Base-by-base conservation (phyloP, 2,888 invertebrate genomes). In the Alloscopus bannaensis region DNA sequence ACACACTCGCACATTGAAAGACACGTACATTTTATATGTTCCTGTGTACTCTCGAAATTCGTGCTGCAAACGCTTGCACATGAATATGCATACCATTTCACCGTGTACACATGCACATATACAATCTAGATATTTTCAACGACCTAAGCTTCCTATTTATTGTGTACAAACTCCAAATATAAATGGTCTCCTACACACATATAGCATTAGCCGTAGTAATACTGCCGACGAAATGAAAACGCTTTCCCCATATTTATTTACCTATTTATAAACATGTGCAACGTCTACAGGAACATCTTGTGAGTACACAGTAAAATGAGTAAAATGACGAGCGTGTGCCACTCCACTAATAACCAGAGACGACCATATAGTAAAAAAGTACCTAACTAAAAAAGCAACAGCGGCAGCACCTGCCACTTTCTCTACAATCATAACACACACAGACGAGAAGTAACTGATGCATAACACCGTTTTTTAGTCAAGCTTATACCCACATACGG, bases 341-440 rank as follows among this genome's bases (percentile, higher is more conserved):
- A 59, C 59, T 59, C 59, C 59, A 31, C 59, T 59, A 31, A 16
- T 59, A 31, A 29, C 20, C 29, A 31, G 18, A 59, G 8, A 59
- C 16, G 29, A n/a, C 47, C 18, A 6, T n/a, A 6, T 47, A 6
- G n/a, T 18, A 13, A 13, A 13, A 59, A 59, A 16, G 18, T n/a
- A 59, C 59, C n/a, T n/a, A n/a, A n/a, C n/a, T n/a, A n/a, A n/a
- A n/a, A n/a, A 29, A 59, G 59, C 59, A 59, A 59, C 59, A 59
- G 59, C 59, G 59, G 59, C 22, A 20, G 40, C 22, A 60, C 36
- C 22, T 60, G 60, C 60, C 60, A 60, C 60, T 24, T 60, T n/a
- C 8, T n/a, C 16, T 50, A n/a, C 6, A 50, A 3, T 3, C 50
- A 50, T 18, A 50, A 13, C 47, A 50, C 8, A 50, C 22, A 50